phyloP scores from a whole-genome alignment of 2,113 vertebrate genomes.

The Sturnus vulgaris region DNA sequence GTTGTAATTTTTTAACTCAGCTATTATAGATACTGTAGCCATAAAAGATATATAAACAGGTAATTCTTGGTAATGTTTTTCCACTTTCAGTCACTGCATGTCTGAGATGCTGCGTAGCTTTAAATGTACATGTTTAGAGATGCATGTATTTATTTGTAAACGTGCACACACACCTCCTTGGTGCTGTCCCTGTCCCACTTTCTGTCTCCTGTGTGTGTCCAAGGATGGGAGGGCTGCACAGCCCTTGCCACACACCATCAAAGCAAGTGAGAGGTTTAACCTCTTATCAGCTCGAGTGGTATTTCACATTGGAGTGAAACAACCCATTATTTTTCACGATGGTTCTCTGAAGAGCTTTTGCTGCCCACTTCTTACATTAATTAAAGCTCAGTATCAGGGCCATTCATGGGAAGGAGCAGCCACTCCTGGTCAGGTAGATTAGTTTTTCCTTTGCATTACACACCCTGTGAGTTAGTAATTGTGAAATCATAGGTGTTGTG shows the following conservation, averaged over 20 bases:
- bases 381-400: background rate
- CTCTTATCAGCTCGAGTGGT: background rate
- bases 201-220: background rate
- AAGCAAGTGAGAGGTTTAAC: background rate
- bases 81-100: background rate
- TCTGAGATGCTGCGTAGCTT: background rate
- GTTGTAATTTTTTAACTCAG: background rate
- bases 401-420: background rate
- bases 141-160: background rate
- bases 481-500: background rate
- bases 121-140: background rate
- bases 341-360: background rate
- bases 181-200: background rate
- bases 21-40: background rate
- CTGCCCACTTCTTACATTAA: background rate
- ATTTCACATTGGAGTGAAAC: background rate
- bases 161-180: rapidly evolving
- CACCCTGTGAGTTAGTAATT: too few relatives aligned
- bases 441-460: background rate
- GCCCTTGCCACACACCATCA: background rate
- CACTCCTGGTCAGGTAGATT: too few relatives aligned
- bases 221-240: background rate
- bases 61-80: background rate
- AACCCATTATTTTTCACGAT: background rate
- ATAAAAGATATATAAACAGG: background rate